These are phyloP conservation scores for Deilephila elpenor DNA, from an alignment of 2,888 invertebrate genomes.

Conservation along the genomic window DNA sequence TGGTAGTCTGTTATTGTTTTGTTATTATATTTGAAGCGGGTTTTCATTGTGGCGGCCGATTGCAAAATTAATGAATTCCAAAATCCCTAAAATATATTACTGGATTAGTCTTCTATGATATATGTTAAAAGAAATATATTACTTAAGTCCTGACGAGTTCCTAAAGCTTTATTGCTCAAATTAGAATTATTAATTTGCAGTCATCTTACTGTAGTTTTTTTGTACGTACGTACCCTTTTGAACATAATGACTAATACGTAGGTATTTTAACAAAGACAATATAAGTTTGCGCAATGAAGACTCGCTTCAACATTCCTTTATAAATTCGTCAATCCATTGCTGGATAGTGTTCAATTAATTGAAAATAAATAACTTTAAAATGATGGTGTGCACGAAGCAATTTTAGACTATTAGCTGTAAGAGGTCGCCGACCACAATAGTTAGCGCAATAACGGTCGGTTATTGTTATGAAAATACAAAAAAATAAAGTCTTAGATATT, in stretches of 20 bases:
- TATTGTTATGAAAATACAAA: constrained; percentile 43
- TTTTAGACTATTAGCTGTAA: constrained; percentile 62
- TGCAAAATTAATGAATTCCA: not conserved
- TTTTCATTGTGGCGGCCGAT: constrained; percentile 13
- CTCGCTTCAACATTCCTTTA: constrained; percentile 35
- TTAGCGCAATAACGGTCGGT: constrained; percentile 71
- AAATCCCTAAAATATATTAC: not conserved
- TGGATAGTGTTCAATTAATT: constrained; percentile 59
- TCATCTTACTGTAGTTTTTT: not conserved
- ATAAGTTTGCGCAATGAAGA: constrained; percentile 27
- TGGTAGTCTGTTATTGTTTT: not conserved
- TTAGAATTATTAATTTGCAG: constrained; percentile 23
- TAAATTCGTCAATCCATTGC: constrained; percentile 43
- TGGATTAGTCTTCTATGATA: not conserved
- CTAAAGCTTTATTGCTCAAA: constrained; percentile 20
- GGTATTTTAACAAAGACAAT: not conserved
- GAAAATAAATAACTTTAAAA: constrained; percentile 42
- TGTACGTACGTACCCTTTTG: not conserved
- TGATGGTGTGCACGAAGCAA: constrained; percentile 64
- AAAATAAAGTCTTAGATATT: constrained; percentile 34
- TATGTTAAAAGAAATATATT: not conserved
- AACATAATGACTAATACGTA: not conserved
- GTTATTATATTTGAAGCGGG: not conserved
- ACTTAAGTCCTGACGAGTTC: constrained; percentile 14
- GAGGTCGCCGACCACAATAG: constrained; percentile 55